phyloP scores from a whole-genome alignment of 2,797 vertebrate genomes.

The Sciurus carolinensis region DNA sequence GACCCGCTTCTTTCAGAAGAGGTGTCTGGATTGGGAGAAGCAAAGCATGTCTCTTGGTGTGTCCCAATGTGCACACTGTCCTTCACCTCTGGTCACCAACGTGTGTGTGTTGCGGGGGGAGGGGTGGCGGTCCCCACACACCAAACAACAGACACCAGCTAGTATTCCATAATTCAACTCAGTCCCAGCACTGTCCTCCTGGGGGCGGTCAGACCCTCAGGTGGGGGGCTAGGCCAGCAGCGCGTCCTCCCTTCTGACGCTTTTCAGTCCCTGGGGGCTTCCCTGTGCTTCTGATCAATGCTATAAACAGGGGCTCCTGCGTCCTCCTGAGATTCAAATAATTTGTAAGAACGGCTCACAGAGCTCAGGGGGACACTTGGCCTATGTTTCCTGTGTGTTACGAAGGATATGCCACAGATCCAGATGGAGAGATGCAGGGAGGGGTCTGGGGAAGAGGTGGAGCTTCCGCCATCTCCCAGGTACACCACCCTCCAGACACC shows the following conservation, averaged over 20 bases:
- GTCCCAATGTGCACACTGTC: not conserved
- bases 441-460: fast-evolving
- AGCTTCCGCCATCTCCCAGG: not conserved
- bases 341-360: not conserved
- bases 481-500: not conserved
- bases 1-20: not conserved
- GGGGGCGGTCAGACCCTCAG: not conserved
- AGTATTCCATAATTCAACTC: not conserved
- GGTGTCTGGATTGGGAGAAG: not conserved
- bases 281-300: not conserved
- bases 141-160: not conserved
- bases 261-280: not conserved
- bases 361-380: not conserved
- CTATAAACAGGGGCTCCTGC: too few relatives aligned
- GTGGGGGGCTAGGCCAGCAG: not conserved
- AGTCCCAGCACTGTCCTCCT: not conserved
- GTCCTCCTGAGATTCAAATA: not conserved
- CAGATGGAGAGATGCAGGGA: not conserved
- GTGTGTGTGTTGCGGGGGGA: too few relatives aligned
- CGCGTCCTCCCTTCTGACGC: not conserved
- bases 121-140: too few relatives aligned
- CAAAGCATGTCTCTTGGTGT: not conserved
- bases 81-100: not conserved
- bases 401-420: not conserved
- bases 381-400: not conserved